Conservation (phyloP, 2,888 invertebrate species). For the Acronicta aceris region DNA sequence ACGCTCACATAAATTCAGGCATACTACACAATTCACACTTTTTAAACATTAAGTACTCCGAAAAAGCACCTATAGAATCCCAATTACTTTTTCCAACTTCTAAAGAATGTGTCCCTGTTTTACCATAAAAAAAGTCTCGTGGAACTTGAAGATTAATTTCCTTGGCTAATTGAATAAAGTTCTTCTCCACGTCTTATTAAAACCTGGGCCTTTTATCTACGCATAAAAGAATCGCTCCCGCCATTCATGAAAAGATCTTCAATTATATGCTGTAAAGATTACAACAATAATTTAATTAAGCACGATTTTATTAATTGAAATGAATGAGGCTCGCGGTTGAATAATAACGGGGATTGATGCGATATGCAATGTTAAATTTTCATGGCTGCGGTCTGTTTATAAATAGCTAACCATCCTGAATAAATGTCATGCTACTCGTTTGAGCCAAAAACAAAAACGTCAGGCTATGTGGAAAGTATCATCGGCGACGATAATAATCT, state of each 20-base stretch:
- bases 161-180: conserved; percentile 56
- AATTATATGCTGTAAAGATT: conserved; percentile 41
- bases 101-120: conserved; percentile 32
- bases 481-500: too few species aligned
- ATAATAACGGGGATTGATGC: too few species aligned
- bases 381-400: too few species aligned
- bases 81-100: conserved; percentile 29
- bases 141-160: conserved; percentile 53
- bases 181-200: conserved; percentile 47
- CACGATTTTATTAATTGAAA: conserved; percentile 27
- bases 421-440: too few species aligned
- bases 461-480: too few species aligned
- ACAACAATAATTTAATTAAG: conserved; percentile 30
- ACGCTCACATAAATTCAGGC: conserved; percentile 4
- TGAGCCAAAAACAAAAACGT: too few species aligned
- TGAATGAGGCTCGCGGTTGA: conserved; percentile 12
- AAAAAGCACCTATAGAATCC: conserved; percentile 18
- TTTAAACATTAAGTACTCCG: neutral
- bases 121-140: conserved; percentile 35
- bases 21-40: neutral
- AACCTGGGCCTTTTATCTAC: conserved; percentile 49
- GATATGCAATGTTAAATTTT: too few species aligned
- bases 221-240: conserved; percentile 40
- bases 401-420: too few species aligned
- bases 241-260: conserved; percentile 32